A percentile compares a stretch with the other conserved stretches of the same genome.
Evolutionary conservation across 2,888 invertebrate species (phyloP).

Genomic region (Erebia ligea): DNA sequence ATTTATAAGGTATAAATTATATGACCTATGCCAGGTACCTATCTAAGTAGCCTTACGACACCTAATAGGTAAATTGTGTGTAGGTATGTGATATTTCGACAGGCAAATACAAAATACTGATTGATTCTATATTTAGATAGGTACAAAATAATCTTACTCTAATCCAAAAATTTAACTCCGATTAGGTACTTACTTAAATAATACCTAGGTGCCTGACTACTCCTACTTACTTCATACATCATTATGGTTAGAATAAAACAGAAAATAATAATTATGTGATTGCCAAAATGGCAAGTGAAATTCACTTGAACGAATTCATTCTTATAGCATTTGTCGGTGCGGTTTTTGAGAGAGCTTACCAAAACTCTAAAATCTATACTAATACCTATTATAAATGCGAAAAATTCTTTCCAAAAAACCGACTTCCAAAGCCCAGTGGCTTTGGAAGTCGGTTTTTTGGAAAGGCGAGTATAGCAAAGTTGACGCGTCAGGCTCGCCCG

Average conservation of each 20-base stretch:
- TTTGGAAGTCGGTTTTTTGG: too few relatives aligned
- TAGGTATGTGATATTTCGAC: constrained; percentile 9
- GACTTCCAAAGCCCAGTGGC: too few relatives aligned
- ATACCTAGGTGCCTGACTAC: background rate
- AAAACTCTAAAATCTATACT: too few relatives aligned
- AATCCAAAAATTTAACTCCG: constrained; percentile 1
- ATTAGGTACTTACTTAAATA: too few relatives aligned
- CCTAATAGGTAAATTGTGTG: too few relatives aligned
- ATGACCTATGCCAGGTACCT: background rate
- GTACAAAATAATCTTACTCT: background rate
- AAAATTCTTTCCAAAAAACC: too few relatives aligned
- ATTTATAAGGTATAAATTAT: too few relatives aligned
- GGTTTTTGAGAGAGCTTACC: constrained; percentile 14
- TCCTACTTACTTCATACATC: background rate
- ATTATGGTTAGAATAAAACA: background rate
- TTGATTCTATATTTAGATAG: constrained; percentile 1
- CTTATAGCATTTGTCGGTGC: constrained; percentile 65
- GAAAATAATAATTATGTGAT: background rate
- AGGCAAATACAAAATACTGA: constrained; percentile 11
- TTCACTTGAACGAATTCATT: constrained; percentile 61
- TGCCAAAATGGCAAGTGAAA: constrained; percentile 44
- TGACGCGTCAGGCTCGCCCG: too few relatives aligned
- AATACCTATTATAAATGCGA: too few relatives aligned
- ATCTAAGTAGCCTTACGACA: background rate
- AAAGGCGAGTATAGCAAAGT: too few relatives aligned